Conservation (phyloP, 1,140 invertebrate species). For the Ganaspis sp. region DNA sequence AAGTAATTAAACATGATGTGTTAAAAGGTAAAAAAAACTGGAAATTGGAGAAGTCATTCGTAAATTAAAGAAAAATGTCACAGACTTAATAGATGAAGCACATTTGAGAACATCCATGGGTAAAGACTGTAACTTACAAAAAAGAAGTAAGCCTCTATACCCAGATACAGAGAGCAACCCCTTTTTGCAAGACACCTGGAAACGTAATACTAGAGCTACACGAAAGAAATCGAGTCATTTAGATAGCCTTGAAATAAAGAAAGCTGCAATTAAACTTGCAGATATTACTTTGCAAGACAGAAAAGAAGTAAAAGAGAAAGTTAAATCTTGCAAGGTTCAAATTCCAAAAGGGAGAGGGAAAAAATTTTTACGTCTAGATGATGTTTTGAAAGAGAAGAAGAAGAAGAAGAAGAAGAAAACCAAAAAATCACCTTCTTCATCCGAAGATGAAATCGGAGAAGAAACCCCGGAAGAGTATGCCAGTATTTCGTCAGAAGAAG, state of each 20-base stretch:
- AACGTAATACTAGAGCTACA: background rate
- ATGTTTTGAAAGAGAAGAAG: background rate
- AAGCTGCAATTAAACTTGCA: background rate
- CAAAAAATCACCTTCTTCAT: no score
- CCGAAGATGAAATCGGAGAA: no score
- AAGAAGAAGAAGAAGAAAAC: background rate
- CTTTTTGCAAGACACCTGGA: background rate
- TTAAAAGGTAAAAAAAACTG: background rate
- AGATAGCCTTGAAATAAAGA: background rate
- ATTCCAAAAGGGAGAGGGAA: background rate
- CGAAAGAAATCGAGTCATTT: background rate
- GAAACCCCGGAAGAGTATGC: no score
- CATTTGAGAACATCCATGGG: background rate
- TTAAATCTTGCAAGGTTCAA: background rate
- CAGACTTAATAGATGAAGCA: constrained; percentile 3
- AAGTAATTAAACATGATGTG: constrained; percentile 22
- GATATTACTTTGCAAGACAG: background rate
- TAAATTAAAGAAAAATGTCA: constrained; percentile 17
- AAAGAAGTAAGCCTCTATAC: background rate
- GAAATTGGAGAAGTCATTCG: constrained; percentile 17
- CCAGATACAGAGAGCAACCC: background rate
- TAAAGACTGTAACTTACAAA: background rate
- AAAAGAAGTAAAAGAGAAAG: background rate
- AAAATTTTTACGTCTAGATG: background rate
- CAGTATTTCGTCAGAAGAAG: no score